Base-by-base conservation (phyloP, 2,113 vertebrate genomes). In the Hemicordylus capensis region DNA sequence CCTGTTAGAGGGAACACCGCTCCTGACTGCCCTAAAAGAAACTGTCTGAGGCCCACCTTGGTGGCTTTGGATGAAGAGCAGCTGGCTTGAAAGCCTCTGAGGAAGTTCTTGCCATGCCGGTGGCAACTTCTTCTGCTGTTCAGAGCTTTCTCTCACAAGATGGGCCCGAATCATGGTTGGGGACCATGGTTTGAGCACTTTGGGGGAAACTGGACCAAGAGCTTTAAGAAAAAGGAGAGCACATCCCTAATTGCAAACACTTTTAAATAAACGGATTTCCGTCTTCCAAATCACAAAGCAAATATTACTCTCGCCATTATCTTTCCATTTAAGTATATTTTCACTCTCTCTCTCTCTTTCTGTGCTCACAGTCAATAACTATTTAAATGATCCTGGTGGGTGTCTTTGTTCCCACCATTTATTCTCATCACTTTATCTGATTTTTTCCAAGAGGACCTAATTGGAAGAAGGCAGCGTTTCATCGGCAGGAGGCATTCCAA, bases 371-470 rank as follows among this genome's bases (percentile, higher is more conserved):
- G 93, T 92, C 92, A 91, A 91, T 94, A 91, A 87, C 85, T 92
- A 91, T 95, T 95, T 91, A 92, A 94, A 95, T 93, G 87, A 93
- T 83, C 48, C 87, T 88, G 88, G 89, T 93, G 89, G 91, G 91
- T 90, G 91, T 90, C 85, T 83, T 91, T 88, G 91, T 93, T 92
- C 93, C 91, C 46, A 80, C 89, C 89, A 76, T 89, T 92, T 93
- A 93, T 92, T 92, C 90, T 89, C 81, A 91, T 94, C 90, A 94
- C 88, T 90, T 92, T 93, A 89, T 90, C 93, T 89, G 89, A 92
- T 94, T 95, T n/a, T 93, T 93, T 90, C 94, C 94, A 91, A 92
- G 77, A 93, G 93, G 93, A 93, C 88, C 93, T 94, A 83, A 87
- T 95, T 96, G 95, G 92, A 93, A 90, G 91, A 86, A 91, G 85